Conservation (phyloP, 2,113 vertebrate species). For the Gavia stellata region DNA sequence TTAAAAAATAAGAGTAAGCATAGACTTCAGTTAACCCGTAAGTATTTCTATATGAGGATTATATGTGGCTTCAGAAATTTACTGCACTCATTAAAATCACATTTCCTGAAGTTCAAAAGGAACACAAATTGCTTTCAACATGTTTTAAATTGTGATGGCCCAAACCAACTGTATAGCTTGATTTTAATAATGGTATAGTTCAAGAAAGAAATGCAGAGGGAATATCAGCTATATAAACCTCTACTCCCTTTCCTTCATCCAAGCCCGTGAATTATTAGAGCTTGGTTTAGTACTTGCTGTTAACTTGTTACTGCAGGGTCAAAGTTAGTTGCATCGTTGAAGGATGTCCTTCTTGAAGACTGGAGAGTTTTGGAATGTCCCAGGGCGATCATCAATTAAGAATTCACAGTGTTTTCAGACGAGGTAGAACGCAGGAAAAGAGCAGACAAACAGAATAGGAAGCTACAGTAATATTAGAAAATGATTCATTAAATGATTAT, state of each 20-base stretch:
- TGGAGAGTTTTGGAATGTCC: background rate
- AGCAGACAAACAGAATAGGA: background rate
- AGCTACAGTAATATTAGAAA: background rate
- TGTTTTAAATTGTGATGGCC: background rate
- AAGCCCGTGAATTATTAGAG: background rate
- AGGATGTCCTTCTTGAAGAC: background rate
- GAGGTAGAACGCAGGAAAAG: background rate
- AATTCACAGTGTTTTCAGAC: background rate
- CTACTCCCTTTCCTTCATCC: background rate
- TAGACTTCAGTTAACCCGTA: background rate
- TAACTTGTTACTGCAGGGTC: background rate
- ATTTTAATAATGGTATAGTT: background rate
- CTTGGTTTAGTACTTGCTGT: background rate
- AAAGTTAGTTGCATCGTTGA: background rate
- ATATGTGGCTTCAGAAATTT: background rate
- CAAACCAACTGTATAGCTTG: background rate
- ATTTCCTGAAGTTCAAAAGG: background rate
- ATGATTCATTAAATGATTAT: background rate
- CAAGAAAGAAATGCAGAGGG: background rate
- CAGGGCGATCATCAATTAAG: background rate
- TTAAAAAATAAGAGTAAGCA: background rate
- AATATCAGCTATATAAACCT: background rate
- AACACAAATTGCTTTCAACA: background rate
- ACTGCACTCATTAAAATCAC: background rate
- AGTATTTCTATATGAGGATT: background rate